Base-by-base conservation (phyloP, 2,797 vertebrate genomes). In the Amphiprion clarkii region DNA sequence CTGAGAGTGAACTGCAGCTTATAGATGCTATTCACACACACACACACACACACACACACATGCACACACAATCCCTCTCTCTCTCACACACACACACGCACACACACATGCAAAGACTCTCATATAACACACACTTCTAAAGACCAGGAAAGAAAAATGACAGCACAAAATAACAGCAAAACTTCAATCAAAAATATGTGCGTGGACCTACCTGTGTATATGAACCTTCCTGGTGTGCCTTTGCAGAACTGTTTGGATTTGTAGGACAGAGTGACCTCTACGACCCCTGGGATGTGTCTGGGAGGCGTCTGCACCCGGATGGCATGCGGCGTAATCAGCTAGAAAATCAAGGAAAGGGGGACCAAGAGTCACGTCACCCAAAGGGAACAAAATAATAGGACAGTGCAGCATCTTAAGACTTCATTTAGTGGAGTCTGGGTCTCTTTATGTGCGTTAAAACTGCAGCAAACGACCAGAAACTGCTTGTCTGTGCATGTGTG, bases 221-320 rank as follows among this genome's bases (percentile, higher is more conserved):
- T 98, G 95, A 99, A 99, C 88, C 98, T 94, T 77, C 98, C 98
- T 1, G 98, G 98, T 9, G 98, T 99, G 81, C 98, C 97, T 95
- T 99, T 99, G 94, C 98, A 99, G 93, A 99, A 99, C 93, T 99
- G 98, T 92, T 99, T 99, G 44, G 98, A 99, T 82, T 99, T 99
- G 95, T 99, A 99, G 80, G 98, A 99, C 86, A 99, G 93, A 86
- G 98, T 99, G 91, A 99, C 98, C 95, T 99, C 98, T 54, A 99
- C 98, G 44, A 99, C 98, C 53, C 98, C 98, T 0, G 95, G 95
- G 84, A 96, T 95, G 93, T 95, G 95, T 83, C 95, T 92, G 48
- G 94, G 94, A 40, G 94, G 94, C 44, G 95, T 95, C 92, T 95
- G 95, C 65, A 95, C 95, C 61, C 94, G 90, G 85, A 95, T 95